phyloP scores from a whole-genome alignment of 2,888 invertebrate genomes.

The Aporophyla lueneburgensis region DNA sequence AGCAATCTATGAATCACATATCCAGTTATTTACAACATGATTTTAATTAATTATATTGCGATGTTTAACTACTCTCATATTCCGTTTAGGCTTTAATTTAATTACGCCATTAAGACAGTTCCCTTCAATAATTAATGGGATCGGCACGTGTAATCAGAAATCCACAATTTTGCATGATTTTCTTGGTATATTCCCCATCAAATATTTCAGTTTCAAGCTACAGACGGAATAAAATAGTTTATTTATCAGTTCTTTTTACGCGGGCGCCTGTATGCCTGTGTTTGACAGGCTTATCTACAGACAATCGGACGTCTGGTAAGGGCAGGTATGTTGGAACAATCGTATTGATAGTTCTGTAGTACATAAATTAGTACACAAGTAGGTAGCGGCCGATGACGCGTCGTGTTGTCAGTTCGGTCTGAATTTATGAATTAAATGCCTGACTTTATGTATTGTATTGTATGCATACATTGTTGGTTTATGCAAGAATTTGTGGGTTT shows the following conservation, averaged over 20 bases:
- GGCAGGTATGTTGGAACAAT: slow-evolving; percentile 57
- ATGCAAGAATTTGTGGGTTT: neutral
- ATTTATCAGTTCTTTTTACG: slow-evolving; percentile 34
- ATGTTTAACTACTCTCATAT: slow-evolving; percentile 5
- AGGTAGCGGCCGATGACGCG: slow-evolving; percentile 26
- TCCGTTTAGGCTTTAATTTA: neutral
- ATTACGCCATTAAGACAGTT: neutral
- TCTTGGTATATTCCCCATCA: neutral
- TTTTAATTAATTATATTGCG: slow-evolving; percentile 12
- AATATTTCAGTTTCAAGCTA: neutral
- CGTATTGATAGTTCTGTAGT: neutral
- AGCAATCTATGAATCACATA: slow-evolving; percentile 27
- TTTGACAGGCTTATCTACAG: slow-evolving; percentile 52
- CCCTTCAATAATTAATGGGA: neutral
- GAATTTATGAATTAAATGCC: slow-evolving; percentile 41
- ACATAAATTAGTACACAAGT: slow-evolving; percentile 46
- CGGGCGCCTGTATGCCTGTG: slow-evolving; percentile 28
- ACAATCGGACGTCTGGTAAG: slow-evolving; percentile 53
- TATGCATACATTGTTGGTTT: neutral
- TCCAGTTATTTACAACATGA: slow-evolving; percentile 25
- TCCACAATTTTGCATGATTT: neutral
- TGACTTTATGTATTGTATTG: slow-evolving; percentile 4
- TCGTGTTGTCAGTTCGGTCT: slow-evolving; percentile 13
- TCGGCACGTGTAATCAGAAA: neutral
- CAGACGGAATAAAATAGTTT: slow-evolving; percentile 13